phyloP scores from a whole-genome alignment of 2,113 vertebrate species.

The Thryonomys swinderianus region DNA sequence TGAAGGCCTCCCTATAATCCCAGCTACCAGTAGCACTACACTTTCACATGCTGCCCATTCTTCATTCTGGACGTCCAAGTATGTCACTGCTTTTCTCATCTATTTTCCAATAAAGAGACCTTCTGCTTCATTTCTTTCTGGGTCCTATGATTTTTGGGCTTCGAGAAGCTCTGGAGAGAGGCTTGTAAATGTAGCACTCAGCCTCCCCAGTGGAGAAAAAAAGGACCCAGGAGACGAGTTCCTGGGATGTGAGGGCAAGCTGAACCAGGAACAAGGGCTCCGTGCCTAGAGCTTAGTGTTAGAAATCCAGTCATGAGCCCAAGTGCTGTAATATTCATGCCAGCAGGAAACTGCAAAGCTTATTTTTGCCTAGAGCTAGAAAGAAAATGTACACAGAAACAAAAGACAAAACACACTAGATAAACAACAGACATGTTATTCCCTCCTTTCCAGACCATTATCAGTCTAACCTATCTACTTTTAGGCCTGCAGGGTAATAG shows the following conservation, averaged over 20 bases:
- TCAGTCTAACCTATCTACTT: neutral
- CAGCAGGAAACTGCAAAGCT: neutral
- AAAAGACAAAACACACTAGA: neutral
- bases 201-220: neutral
- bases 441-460: neutral
- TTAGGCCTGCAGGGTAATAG: neutral
- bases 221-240: neutral
- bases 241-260: neutral
- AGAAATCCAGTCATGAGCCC: neutral
- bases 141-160: neutral
- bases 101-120: slow-evolving; percentile 22
- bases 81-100: neutral
- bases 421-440: neutral
- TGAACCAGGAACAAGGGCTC: neutral
- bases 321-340: neutral
- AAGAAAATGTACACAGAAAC: neutral
- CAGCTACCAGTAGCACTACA: accelerated
- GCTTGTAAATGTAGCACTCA: neutral
- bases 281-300: neutral
- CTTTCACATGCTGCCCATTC: neutral
- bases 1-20: neutral
- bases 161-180: neutral
- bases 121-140: slow-evolving; percentile 13
- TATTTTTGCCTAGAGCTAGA: neutral
- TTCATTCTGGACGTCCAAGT: neutral